phyloP scores from a whole-genome alignment of 2,888 invertebrate species.

The Ganaspis brasiliensis region DNA sequence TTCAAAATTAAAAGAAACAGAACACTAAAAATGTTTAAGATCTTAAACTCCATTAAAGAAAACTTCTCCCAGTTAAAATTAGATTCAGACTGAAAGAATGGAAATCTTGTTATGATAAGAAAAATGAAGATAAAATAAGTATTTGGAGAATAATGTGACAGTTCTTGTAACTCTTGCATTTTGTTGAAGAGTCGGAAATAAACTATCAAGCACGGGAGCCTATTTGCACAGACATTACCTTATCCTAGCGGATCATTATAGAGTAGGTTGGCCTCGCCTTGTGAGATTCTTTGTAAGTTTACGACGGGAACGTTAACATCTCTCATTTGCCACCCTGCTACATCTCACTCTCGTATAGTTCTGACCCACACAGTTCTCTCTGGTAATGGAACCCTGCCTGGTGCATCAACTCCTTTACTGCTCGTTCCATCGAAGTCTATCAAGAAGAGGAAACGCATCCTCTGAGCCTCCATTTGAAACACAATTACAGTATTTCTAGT shows the following conservation, averaged over 20 bases:
- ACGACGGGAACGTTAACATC: slow-evolving; percentile 61
- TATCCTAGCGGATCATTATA: slow-evolving; percentile 60
- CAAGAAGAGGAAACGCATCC: slow-evolving; percentile 36
- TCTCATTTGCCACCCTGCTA: slow-evolving; percentile 59
- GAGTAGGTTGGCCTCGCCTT: slow-evolving; percentile 57
- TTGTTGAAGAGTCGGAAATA: slow-evolving; percentile 63
- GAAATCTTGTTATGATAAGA: too few species aligned
- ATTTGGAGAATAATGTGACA: background rate
- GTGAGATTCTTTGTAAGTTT: slow-evolving; percentile 61
- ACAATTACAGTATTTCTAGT: slow-evolving; percentile 13
- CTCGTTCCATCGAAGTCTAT: slow-evolving; percentile 47
- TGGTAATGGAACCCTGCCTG: slow-evolving; percentile 51
- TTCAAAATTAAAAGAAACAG: too few species aligned
- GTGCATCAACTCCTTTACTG: slow-evolving; percentile 57
- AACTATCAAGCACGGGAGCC: slow-evolving; percentile 62
- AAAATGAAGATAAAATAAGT: background rate
- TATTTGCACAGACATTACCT: slow-evolving; percentile 63
- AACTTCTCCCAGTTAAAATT: too few species aligned
- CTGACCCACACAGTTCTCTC: slow-evolving; percentile 55
- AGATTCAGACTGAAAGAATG: too few species aligned
- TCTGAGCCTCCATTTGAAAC: slow-evolving; percentile 7
- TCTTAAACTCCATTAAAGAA: too few species aligned
- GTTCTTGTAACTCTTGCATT: slow-evolving; percentile 53
- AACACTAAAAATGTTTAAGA: too few species aligned
- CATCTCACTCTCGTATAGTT: slow-evolving; percentile 56